These are phyloP conservation scores for Microchirus variegatus DNA, from an alignment of 2,797 vertebrate genomes.

Conservation along the genomic window DNA sequence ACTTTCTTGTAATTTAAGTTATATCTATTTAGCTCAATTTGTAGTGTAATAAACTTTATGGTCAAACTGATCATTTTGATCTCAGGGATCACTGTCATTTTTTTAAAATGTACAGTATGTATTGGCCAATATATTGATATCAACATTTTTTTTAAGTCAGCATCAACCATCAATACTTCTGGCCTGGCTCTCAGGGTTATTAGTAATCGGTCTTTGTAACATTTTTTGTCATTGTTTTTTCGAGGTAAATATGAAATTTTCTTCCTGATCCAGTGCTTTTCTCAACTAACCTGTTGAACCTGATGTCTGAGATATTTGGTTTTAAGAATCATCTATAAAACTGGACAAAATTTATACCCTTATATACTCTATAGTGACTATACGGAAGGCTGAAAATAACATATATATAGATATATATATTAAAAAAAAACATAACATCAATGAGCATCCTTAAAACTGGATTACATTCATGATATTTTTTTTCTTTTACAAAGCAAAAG, in stretches of 20 bases:
- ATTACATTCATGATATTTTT: conserved; percentile 77
- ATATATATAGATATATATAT: conserved; percentile 8
- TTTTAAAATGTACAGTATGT: too few relatives aligned
- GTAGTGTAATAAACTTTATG: too few relatives aligned
- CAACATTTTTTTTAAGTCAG: too few relatives aligned
- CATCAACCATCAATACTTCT: too few relatives aligned
- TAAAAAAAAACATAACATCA: conserved; percentile 53
- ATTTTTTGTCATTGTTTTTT: conserved; percentile 17
- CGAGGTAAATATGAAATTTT: conserved; percentile 34
- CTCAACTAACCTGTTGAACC: conserved; percentile 32
- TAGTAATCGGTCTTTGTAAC: background rate
- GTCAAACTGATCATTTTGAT: too few relatives aligned
- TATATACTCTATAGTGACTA: conserved; percentile 51
- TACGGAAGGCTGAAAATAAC: conserved; percentile 45
- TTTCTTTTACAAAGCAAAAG: conserved; percentile 78
- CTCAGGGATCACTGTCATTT: too few relatives aligned
- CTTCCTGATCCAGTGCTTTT: conserved; percentile 78
- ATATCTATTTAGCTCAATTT: background rate
- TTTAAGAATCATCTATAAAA: conserved; percentile 24
- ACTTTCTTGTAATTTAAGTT: background rate
- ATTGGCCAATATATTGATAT: background rate
- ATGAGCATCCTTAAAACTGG: conserved; percentile 82
- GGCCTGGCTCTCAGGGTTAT: too few relatives aligned
- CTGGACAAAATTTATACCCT: conserved; percentile 37
- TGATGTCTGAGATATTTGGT: conserved; percentile 30